A percentile compares a stretch with the other conserved stretches of the same genome.
These are phyloP conservation scores for Pseudomyrmex concolor DNA, from an alignment of 1,140 invertebrate species.

Conservation along the genomic window DNA sequence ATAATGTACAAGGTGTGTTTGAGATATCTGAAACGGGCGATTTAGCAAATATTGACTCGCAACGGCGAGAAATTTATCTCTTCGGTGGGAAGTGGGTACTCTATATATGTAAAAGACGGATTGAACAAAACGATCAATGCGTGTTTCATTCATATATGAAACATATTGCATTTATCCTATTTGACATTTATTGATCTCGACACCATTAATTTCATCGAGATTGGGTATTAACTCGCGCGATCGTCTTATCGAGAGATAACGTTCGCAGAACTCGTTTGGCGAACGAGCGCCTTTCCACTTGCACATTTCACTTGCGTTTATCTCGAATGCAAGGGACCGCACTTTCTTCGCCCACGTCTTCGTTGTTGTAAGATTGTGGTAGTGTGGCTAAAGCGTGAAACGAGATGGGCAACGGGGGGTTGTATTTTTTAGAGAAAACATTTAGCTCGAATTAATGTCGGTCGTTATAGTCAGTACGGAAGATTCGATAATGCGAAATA, in stretches of 20 bases:
- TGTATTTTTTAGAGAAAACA: conserved; percentile 23
- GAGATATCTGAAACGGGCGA: conserved; percentile 33
- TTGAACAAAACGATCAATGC: conserved; percentile 10
- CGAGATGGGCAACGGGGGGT: conserved; percentile 6
- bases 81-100: neutral
- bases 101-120: conserved; percentile 12
- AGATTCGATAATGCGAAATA: conserved; percentile 68
- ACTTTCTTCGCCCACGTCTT: conserved; percentile 36
- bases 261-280: conserved; percentile 29
- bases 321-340: neutral
- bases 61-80: conserved; percentile 18
- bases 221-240: conserved; percentile 48
- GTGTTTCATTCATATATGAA: conserved; percentile 21
- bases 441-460: conserved; percentile 68
- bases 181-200: conserved; percentile 34
- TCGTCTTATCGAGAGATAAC: conserved; percentile 30
- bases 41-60: conserved; percentile 44
- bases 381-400: conserved; percentile 2
- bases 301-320: neutral
- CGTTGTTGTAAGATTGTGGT: neutral
- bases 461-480: conserved; percentile 44
- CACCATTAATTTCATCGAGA: conserved; percentile 35
- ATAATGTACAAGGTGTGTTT: conserved; percentile 1
- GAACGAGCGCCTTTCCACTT: conserved; percentile 29
- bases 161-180: neutral